These are phyloP conservation scores for Oreochromis tanganicae DNA, from an alignment of 2,113 vertebrate genomes.

Conservation along the genomic window DNA sequence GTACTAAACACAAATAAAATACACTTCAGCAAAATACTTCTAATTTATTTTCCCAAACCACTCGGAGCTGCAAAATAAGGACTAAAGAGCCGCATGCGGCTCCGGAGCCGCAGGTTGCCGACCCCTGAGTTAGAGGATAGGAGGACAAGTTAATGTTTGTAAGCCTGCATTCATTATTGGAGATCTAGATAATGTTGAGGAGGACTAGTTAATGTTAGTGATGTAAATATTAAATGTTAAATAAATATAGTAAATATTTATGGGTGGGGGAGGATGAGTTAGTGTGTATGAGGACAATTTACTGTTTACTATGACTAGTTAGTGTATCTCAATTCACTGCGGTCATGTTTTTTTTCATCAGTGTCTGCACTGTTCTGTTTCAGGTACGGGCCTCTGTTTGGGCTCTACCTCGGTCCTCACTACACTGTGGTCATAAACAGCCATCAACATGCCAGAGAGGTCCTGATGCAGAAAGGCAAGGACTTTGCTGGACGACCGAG, in stretches of 20 bases:
- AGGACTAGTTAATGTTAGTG: not conserved
- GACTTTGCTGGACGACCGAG: slow-evolving; percentile 72
- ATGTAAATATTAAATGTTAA: not conserved
- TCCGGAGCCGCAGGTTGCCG: no score
- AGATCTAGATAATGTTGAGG: not conserved
- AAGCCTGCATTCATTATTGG: not conserved
- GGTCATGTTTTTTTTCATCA: not conserved
- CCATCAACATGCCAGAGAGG: slow-evolving; percentile 61
- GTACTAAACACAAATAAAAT: no score
- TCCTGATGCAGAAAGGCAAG: slow-evolving; percentile 64
- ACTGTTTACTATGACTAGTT: not conserved
- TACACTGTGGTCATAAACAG: slow-evolving; percentile 67
- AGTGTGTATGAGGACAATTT: not conserved
- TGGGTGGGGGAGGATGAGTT: not conserved
- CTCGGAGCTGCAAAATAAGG: no score
- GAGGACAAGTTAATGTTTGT: not conserved
- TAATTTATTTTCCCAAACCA: no score
- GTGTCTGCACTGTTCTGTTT: not conserved
- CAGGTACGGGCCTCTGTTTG: slow-evolving; percentile 62
- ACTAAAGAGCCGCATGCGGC: no score
- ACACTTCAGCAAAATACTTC: no score
- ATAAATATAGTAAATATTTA: not conserved
- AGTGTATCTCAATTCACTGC: not conserved
- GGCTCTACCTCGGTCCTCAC: slow-evolving; percentile 65
- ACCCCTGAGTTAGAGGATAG: not conserved